Conservation (phyloP, 2,113 vertebrate species). For the Dolichotis patagonum region DNA sequence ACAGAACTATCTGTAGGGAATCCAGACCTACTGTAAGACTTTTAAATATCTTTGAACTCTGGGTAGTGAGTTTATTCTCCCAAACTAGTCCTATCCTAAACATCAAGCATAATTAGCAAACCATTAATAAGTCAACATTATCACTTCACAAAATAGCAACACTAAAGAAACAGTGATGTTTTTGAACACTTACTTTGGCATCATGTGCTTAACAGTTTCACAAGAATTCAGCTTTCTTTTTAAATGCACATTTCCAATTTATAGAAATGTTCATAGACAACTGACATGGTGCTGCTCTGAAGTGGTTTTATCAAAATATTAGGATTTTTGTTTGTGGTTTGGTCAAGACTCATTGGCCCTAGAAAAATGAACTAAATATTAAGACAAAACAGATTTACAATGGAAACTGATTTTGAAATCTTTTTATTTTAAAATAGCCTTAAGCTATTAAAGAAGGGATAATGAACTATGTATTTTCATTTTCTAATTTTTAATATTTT, state of each 20-base stretch:
- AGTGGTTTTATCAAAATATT: neutral
- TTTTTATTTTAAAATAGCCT: neutral
- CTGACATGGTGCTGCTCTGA: neutral
- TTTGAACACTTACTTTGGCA: neutral
- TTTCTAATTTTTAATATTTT: slow-evolving; percentile 1
- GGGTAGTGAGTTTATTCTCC: neutral
- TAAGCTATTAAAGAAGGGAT: neutral
- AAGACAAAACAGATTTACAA: neutral
- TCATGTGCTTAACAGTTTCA: neutral
- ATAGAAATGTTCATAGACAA: neutral
- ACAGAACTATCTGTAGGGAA: neutral
- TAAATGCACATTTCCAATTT: neutral
- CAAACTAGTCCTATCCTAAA: neutral
- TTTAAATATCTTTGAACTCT: neutral
- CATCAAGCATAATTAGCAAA: neutral
- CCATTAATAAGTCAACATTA: neutral
- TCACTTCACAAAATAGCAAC: neutral
- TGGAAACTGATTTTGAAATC: neutral
- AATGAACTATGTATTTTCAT: neutral
- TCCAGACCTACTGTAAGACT: neutral
- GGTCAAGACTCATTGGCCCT: neutral
- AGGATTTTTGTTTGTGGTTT: neutral
- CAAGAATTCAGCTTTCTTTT: neutral
- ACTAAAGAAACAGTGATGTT: neutral
- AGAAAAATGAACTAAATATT: neutral